Conservation (phyloP, 2,797 vertebrate species). For the Orestias chungarensis region DNA sequence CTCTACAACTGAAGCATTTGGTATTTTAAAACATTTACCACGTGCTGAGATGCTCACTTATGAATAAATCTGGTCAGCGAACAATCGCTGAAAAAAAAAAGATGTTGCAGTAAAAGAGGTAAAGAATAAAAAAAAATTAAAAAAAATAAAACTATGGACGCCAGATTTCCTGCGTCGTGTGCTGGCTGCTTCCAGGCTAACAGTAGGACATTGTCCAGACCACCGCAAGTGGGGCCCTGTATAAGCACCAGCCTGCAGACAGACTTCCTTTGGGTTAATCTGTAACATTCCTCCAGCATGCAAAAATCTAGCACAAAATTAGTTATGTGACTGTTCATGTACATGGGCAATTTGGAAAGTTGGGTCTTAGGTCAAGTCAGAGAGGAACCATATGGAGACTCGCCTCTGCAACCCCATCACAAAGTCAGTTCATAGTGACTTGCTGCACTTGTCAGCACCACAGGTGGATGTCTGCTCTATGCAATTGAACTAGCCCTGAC, state of each 20-base stretch:
- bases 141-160: slow-evolving; percentile 14
- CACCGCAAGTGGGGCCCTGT: slow-evolving; percentile 49
- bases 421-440: slow-evolving; percentile 50
- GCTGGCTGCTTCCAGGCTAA: slow-evolving; percentile 49
- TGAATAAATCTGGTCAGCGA: slow-evolving; percentile 36
- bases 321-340: background rate
- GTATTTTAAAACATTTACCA: slow-evolving; percentile 30
- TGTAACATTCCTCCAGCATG: slow-evolving; percentile 61
- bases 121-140: slow-evolving; percentile 38
- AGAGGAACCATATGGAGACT: slow-evolving; percentile 78
- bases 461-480: slow-evolving; percentile 66
- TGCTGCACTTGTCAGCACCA: slow-evolving; percentile 74
- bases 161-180: slow-evolving; percentile 54
- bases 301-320: slow-evolving; percentile 35
- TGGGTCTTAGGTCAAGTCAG: slow-evolving; percentile 55
- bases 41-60: slow-evolving; percentile 35
- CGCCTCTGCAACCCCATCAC: slow-evolving; percentile 51
- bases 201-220: slow-evolving; percentile 73
- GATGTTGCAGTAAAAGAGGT: slow-evolving; percentile 10
- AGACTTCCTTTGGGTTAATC: slow-evolving; percentile 71
- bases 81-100: slow-evolving; percentile 17
- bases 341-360: slow-evolving; percentile 7
- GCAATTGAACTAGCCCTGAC: slow-evolving; percentile 63
- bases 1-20: background rate
- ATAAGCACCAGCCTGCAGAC: slow-evolving; percentile 55